Conservation (phyloP, 2,113 vertebrate species). For the Dromaius novaehollandiae region DNA sequence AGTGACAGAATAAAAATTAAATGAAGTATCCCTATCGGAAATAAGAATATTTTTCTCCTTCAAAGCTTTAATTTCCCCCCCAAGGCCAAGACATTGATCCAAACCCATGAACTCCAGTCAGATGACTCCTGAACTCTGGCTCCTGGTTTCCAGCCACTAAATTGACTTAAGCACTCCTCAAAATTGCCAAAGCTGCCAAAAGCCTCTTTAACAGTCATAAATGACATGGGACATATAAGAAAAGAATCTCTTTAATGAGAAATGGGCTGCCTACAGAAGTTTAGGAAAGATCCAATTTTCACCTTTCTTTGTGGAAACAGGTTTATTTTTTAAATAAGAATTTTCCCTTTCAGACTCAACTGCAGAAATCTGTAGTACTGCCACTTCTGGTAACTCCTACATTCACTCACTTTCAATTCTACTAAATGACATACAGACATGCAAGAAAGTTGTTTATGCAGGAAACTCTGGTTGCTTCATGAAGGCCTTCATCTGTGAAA, state of each 20-base stretch:
- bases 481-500: background rate
- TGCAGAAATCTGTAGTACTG: background rate
- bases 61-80: background rate
- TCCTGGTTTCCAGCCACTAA: background rate
- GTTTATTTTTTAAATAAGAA: background rate
- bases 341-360: background rate
- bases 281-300: background rate
- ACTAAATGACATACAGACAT: background rate
- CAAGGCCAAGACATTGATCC: background rate
- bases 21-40: background rate
- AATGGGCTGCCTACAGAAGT: background rate
- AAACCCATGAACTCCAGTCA: background rate
- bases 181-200: conserved; percentile 21
- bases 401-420: background rate
- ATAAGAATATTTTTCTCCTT: background rate
- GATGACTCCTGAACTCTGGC: background rate
- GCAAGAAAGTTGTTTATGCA: background rate
- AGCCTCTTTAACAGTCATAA: background rate
- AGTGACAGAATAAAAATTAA: background rate
- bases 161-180: conserved; percentile 31
- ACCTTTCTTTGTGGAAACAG: background rate
- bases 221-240: background rate
- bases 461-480: background rate
- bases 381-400: background rate
- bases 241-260: background rate